Evolutionary conservation across 2,888 invertebrate species (phyloP).

Genomic region (Hydroisotoma schaefferi): DNA sequence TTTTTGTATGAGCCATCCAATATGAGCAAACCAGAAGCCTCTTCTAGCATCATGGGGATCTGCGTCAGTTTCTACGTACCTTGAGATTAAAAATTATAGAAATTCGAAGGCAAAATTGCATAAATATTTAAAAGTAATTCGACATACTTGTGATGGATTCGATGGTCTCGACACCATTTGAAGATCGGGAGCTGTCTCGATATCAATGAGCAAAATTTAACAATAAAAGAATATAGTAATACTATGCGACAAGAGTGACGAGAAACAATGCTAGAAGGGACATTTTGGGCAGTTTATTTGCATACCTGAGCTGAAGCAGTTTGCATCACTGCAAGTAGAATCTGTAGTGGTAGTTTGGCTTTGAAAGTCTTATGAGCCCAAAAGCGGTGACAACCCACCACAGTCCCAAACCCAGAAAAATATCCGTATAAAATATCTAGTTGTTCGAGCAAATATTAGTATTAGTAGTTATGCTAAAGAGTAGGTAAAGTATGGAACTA

Average conservation of each 20-base stretch:
- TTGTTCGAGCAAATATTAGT: background rate
- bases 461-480: too few species aligned
- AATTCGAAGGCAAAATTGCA: too few species aligned
- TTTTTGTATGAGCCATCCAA: slow-evolving; percentile 86
- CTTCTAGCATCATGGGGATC: slow-evolving; percentile 88
- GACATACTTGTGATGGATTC: slow-evolving; percentile 77
- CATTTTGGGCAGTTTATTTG: background rate
- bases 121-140: too few species aligned
- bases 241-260: too few species aligned
- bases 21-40: slow-evolving; percentile 93
- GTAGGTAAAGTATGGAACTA: too few species aligned
- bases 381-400: slow-evolving; percentile 28
- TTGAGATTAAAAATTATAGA: too few species aligned
- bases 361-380: slow-evolving; percentile 34
- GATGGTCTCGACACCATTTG: slow-evolving; percentile 27
- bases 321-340: slow-evolving; percentile 22
- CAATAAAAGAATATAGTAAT: too few species aligned
- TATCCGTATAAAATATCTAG: slow-evolving; percentile 12
- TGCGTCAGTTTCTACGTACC: slow-evolving; percentile 87
- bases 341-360: slow-evolving; percentile 21
- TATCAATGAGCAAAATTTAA: too few species aligned
- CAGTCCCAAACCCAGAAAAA: slow-evolving; percentile 13
- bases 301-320: slow-evolving; percentile 21
- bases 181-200: slow-evolving; percentile 27
- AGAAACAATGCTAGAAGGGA: too few species aligned